Evolutionary conservation across 2,113 vertebrate species (phyloP), one percentile per base, ranked within the genome.

Genomic region (Origma solitaria): DNA sequence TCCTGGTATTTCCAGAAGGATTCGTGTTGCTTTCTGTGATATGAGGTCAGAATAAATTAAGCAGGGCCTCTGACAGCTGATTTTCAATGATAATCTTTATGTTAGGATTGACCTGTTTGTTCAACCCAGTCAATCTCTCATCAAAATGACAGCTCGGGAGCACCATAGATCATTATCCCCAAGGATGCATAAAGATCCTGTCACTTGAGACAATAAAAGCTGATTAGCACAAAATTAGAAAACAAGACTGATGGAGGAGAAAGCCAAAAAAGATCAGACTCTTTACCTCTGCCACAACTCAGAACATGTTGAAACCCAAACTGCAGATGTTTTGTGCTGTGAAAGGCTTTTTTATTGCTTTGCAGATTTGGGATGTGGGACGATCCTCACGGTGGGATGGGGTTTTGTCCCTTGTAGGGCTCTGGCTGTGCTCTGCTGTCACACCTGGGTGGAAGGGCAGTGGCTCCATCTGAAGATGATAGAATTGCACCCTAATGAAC

Each of bases 31-130:
- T 94, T 94, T 95, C 90, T 76, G 37, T 61, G 80, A 92, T 93
- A 64, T 68, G 82, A 94, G 90, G 82, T 93, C 94, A 95, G 93
- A 96, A 93, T 95, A 94, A 93, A 95, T 96, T 90, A 96, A 93
- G 53, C 24, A 83, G 73, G 72, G 68, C 51, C 42, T 94, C 88
- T 95, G 92, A 96, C 94, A 94, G 80, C 90, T 95, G 90, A 93
- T 96, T 93, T 90, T 92, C 82, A 83, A 65, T 82, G 68, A 92
- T 94, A 93, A 95, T 95, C 92, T 86, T 96, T 88, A 76, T 90
- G 82, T 96, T 96, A 86, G 65, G 77, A 90, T 93, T 93, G 92
- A 93, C 94, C 72, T 96, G 90, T 93, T 96, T 96, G 57, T 94
- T 94, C 90, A 92, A 77, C 86, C 72, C 80, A 94, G 90, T 92